Evolutionary conservation across 2,797 vertebrate species (phyloP).

Genomic region (Cyprinella venusta): DNA sequence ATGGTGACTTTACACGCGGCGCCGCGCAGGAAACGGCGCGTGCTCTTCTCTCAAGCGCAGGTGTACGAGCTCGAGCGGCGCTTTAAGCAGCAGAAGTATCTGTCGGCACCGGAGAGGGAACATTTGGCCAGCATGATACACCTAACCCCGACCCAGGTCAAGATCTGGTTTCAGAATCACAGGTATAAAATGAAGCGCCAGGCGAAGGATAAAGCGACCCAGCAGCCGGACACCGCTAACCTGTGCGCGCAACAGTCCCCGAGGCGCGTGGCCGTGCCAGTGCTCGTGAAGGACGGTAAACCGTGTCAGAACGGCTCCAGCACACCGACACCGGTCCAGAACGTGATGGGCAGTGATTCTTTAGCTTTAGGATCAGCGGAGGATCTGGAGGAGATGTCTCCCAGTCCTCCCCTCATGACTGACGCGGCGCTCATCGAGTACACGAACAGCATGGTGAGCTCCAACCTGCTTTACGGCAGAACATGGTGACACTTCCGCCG

Average conservation of each 20-base stretch:
- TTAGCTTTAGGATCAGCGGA: constrained; percentile 68
- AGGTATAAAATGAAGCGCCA: constrained; percentile 96
- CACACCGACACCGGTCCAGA: constrained; percentile 67
- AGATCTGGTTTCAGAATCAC: constrained; percentile 98
- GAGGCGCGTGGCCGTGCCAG: constrained; percentile 79
- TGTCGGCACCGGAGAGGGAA: constrained; percentile 92
- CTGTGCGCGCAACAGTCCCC: constrained; percentile 74
- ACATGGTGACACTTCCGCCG: constrained; percentile 82
- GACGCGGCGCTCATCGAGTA: constrained; percentile 88
- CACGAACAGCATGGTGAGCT: constrained; percentile 82
- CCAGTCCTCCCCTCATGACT: constrained; percentile 86
- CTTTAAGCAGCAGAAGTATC: constrained; percentile 92
- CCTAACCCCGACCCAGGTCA: constrained; percentile 94
- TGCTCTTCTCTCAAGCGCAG: constrained; percentile 94
- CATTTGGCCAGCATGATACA: constrained; percentile 91
- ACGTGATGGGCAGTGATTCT: constrained; percentile 56
- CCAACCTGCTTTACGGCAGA: constrained; percentile 91
- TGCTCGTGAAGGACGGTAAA: constrained; percentile 86
- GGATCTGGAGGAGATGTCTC: constrained; percentile 84
- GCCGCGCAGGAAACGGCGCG: constrained; percentile 87
- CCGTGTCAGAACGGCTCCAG: constrained; percentile 79
- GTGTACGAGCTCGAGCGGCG: constrained; percentile 91
- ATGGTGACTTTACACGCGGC: constrained; percentile 84
- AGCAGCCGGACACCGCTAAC: constrained; percentile 73
- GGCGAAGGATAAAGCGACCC: constrained; percentile 87